These are phyloP conservation scores for Eunapius fragilis DNA, from an alignment of 37 sponge, comb jelly and placozoan genomes.

Conservation along the genomic window DNA sequence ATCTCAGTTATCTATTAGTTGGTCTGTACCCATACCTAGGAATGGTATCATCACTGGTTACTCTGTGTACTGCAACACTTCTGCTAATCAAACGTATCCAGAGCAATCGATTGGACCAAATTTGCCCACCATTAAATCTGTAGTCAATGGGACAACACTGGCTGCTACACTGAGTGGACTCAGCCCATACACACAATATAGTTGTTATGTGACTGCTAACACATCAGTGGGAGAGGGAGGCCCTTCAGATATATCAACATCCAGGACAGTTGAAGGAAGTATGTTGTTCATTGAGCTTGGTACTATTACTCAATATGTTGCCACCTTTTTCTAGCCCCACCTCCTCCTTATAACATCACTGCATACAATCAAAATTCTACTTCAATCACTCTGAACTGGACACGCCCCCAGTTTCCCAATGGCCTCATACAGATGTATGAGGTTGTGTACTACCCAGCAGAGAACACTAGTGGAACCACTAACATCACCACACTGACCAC, in stretches of 20 bases:
- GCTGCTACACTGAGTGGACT: no score
- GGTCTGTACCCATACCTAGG: no score
- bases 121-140: no score
- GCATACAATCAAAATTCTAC: not conserved
- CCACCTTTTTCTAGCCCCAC: not conserved
- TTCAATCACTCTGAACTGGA: not conserved
- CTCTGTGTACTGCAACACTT: no score
- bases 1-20: no score
- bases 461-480: not conserved
- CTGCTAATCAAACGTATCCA: no score
- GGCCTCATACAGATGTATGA: not conserved
- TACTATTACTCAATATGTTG: not conserved
- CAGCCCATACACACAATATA: no score
- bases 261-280: not conserved
- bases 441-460: not conserved
- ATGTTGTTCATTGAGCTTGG: not conserved
- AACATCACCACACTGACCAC: not conserved
- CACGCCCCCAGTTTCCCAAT: not conserved
- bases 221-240: not conserved
- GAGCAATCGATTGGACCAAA: no score
- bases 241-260: not conserved
- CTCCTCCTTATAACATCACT: not conserved
- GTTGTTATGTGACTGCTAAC: no score
- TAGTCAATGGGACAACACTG: no score
- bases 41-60: no score